Evolutionary conservation across 2,888 invertebrate species (phyloP).

Genomic region (Nomada ruficornis): DNA sequence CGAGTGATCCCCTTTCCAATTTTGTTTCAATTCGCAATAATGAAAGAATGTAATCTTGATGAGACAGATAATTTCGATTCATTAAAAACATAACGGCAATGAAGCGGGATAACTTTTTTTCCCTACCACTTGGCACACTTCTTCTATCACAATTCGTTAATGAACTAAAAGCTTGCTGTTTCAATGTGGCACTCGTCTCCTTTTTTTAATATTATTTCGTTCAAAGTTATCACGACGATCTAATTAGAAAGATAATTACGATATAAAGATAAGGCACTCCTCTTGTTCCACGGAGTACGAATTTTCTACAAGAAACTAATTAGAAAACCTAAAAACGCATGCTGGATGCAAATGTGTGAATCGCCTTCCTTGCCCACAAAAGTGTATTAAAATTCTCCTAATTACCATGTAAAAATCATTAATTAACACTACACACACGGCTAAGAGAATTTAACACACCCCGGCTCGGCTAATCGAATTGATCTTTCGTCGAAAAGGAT

Average conservation of each 20-base stretch:
- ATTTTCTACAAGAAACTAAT: slow-evolving; percentile 16
- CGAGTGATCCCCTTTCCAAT: too few species aligned
- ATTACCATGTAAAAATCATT: slow-evolving; percentile 26
- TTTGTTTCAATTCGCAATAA: neutral
- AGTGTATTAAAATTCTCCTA: slow-evolving; percentile 25
- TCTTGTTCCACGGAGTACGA: too few species aligned
- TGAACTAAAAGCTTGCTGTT: too few species aligned
- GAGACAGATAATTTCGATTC: neutral
- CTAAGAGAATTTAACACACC: neutral
- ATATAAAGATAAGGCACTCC: too few species aligned
- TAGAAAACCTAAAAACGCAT: neutral
- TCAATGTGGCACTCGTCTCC: too few species aligned
- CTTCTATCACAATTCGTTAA: neutral
- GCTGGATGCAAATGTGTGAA: neutral
- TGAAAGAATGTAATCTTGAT: neutral
- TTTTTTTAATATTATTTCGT: neutral
- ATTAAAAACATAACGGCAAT: neutral
- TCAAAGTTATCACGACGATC: neutral
- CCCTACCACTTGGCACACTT: neutral
- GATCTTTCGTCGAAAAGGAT: slow-evolving; percentile 29
- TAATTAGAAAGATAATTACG: neutral
- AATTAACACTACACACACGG: slow-evolving; percentile 34
- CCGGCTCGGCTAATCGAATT: slow-evolving; percentile 19
- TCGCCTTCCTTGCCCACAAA: slow-evolving; percentile 1
- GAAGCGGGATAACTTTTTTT: neutral